These are phyloP conservation scores for Calcarius lapponicus DNA, from an alignment of 2,797 vertebrate genomes.

Conservation along the genomic window DNA sequence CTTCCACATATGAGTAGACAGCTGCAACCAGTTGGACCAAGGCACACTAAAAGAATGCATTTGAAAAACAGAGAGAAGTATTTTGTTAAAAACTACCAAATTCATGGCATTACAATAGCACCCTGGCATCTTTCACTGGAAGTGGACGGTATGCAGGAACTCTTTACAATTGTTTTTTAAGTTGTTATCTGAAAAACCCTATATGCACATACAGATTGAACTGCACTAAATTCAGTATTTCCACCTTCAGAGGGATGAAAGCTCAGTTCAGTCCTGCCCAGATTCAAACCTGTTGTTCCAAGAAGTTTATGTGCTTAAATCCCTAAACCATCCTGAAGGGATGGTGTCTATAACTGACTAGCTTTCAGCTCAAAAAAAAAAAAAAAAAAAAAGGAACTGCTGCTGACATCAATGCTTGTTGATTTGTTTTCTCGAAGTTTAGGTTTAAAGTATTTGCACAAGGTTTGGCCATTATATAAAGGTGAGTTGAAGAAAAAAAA, in stretches of 20 bases:
- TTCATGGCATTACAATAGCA: not conserved
- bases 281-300: conserved; percentile 64
- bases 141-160: not conserved
- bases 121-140: conserved; percentile 1
- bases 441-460: conserved; percentile 65
- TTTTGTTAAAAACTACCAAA: conserved; percentile 36
- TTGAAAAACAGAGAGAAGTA: not conserved
- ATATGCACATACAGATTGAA: not conserved
- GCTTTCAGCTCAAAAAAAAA: conserved; percentile 43
- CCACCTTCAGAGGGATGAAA: conserved; percentile 64
- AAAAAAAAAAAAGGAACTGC: conserved; percentile 9
- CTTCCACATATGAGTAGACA: conserved; percentile 10
- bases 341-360: conserved; percentile 62
- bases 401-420: conserved; percentile 62
- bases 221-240: conserved; percentile 40
- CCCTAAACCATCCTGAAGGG: conserved; percentile 51
- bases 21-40: conserved; percentile 16
- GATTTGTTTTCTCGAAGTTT: conserved; percentile 67
- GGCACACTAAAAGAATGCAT: not conserved
- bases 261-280: conserved; percentile 50
- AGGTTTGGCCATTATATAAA: conserved; percentile 72
- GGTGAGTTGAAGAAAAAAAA: conserved; percentile 73
- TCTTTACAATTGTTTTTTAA: conserved; percentile 24
- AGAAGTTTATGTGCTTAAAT: conserved; percentile 48
- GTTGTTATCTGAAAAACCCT: conserved; percentile 41